Percentiles rank a stretch among this genome's conserved stretches.
Conservation (phyloP, 2,113 vertebrate species). For the Erythrocercus mccallii region DNA sequence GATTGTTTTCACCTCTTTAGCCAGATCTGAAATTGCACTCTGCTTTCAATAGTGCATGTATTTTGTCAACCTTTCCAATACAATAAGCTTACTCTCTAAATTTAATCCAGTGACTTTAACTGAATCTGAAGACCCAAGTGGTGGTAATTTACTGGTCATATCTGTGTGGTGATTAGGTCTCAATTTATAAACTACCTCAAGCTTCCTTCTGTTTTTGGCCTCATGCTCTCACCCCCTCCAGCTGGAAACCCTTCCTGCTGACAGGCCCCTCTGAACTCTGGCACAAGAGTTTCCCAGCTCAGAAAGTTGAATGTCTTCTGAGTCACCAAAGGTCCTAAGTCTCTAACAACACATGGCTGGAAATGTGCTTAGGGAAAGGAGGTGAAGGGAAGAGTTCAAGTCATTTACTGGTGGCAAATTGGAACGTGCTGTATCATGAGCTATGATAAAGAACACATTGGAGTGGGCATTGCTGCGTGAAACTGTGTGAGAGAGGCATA, state of each 20-base stretch:
- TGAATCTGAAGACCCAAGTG: background rate
- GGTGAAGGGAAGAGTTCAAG: background rate
- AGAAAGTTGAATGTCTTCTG: background rate
- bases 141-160: background rate
- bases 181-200: background rate
- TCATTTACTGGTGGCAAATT: background rate
- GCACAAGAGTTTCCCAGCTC: background rate
- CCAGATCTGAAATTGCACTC: background rate
- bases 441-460: background rate
- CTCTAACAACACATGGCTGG: background rate
- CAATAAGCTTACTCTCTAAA: background rate
- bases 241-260: background rate
- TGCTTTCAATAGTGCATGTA: background rate
- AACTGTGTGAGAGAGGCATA: background rate
- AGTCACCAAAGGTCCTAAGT: background rate
- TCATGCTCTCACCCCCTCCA: background rate
- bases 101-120: constrained; percentile 5
- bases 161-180: background rate
- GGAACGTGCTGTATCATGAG: background rate
- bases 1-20: background rate
- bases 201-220: background rate
- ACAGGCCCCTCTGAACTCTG: background rate
- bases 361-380: background rate
- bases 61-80: background rate
- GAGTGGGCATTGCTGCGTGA: background rate